Evolutionary conservation across 1,140 invertebrate species (phyloP).

Genomic region (Trissolcus basalis): DNA sequence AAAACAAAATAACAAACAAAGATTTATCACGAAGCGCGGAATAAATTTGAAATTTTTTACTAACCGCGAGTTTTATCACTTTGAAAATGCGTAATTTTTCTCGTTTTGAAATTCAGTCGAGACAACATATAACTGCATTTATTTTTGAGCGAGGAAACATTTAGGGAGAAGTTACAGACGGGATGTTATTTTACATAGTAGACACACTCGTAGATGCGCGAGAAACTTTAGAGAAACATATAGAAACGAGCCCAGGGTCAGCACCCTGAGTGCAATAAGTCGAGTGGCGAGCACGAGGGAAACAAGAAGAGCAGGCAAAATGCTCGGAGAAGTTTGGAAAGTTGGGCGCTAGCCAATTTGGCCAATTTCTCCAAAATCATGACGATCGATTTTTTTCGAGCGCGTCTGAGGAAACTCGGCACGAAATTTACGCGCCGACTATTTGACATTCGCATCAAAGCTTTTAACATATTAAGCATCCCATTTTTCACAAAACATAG

Average conservation of each 20-base stretch:
- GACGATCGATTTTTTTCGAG: slow-evolving; percentile 47
- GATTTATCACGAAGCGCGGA: background rate
- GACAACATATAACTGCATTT: slow-evolving; percentile 20
- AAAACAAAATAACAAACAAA: background rate
- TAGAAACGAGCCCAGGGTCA: slow-evolving; percentile 62
- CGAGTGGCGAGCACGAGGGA: slow-evolving; percentile 34
- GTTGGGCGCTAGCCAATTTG: slow-evolving; percentile 56
- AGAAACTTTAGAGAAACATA: slow-evolving; percentile 53
- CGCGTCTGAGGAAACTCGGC: slow-evolving; percentile 7
- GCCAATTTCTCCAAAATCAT: slow-evolving; percentile 55
- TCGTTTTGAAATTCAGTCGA: background rate
- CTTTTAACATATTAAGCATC: slow-evolving; percentile 8
- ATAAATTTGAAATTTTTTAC: background rate
- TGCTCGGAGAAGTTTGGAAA: slow-evolving; percentile 47
- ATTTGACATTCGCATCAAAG: slow-evolving; percentile 11
- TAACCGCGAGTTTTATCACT: too few species aligned
- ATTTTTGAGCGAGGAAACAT: slow-evolving; percentile 31
- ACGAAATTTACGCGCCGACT: slow-evolving; percentile 17
- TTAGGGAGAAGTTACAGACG: slow-evolving; percentile 32
- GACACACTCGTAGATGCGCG: slow-evolving; percentile 37
- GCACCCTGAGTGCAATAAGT: slow-evolving; percentile 61
- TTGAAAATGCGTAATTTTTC: slow-evolving; percentile 28
- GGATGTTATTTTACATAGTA: slow-evolving; percentile 41
- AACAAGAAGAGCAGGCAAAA: slow-evolving; percentile 35
- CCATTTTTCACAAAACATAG: too few species aligned